A percentile compares a stretch with the other conserved stretches of the same genome.
These are phyloP conservation scores for Tachina fera DNA, from an alignment of 2,888 invertebrate genomes.

Conservation along the genomic window DNA sequence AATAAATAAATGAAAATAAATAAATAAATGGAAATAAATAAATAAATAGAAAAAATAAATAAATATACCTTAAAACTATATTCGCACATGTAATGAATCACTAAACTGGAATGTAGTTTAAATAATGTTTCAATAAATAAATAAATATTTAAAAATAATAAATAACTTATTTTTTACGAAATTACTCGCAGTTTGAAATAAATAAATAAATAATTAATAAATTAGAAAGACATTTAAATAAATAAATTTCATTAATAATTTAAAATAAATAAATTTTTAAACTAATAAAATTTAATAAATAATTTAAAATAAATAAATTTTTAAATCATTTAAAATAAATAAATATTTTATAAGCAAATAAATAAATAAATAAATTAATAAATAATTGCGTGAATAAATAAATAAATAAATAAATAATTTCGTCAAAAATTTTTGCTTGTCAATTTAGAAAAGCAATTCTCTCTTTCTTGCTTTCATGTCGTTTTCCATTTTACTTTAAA, in stretches of 20 bases:
- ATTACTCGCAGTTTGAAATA: not conserved
- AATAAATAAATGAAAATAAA: not conserved
- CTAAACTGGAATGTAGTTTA: constrained; percentile 14
- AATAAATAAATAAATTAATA: constrained; percentile 63
- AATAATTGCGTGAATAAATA: constrained; percentile 68
- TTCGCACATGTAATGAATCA: constrained; percentile 57
- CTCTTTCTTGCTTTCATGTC: not conserved
- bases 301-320: constrained; percentile 26
- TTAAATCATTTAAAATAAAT: not conserved
- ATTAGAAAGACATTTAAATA: not conserved
- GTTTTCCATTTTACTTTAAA: not conserved
- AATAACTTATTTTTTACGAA: not conserved
- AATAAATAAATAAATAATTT: constrained; percentile 63
- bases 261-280: constrained; percentile 28
- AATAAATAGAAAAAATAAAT: constrained; percentile 40
- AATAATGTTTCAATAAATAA: constrained; percentile 44
- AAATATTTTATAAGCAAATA: constrained; percentile 32
- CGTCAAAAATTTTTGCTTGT: constrained; percentile 3
- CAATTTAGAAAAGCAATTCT: too few relatives aligned
- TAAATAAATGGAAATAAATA: constrained; percentile 29
- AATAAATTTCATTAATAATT: not conserved
- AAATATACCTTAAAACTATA: constrained; percentile 56
- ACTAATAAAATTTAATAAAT: constrained; percentile 38
- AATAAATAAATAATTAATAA: constrained; percentile 16
- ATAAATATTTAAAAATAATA: constrained; percentile 62